Evolutionary conservation across 2,113 vertebrate genomes (phyloP).

Genomic region (Nothocercus nigrocapillus): DNA sequence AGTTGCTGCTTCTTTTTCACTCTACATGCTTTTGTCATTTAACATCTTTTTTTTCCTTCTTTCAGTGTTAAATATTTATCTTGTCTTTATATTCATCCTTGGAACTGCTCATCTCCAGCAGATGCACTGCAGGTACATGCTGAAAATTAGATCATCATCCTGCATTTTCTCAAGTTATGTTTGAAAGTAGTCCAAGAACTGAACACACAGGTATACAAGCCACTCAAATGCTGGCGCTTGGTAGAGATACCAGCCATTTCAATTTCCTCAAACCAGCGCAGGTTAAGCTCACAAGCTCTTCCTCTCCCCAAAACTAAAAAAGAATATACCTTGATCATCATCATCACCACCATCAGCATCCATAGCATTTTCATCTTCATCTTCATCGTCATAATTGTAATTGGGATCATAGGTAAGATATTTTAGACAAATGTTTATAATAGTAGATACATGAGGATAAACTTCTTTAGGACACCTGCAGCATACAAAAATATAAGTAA

Average conservation of each 20-base stretch:
- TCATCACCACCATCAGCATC: conserved; percentile 96
- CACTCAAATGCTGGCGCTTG: background rate
- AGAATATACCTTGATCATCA: conserved; percentile 93
- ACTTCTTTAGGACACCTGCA: conserved; percentile 97
- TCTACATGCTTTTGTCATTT: background rate
- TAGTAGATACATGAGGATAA: conserved; percentile 95
- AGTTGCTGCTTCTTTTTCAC: background rate
- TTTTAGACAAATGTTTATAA: conserved; percentile 98
- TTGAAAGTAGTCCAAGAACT: background rate
- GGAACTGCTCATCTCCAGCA: background rate
- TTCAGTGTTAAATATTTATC: background rate
- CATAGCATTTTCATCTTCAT: conserved; percentile 98
- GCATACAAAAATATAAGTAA: conserved; percentile 4
- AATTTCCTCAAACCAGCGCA: background rate
- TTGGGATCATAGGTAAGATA: conserved; percentile 99
- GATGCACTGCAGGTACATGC: background rate
- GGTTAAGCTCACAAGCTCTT: background rate
- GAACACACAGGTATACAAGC: background rate
- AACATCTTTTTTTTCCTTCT: background rate
- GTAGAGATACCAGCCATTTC: background rate
- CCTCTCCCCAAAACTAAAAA: background rate
- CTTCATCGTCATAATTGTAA: conserved; percentile 99
- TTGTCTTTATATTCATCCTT: background rate
- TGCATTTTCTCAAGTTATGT: background rate
- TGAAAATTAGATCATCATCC: background rate